phyloP scores from a whole-genome alignment of 2,888 invertebrate species.

The Beris morrisii region DNA sequence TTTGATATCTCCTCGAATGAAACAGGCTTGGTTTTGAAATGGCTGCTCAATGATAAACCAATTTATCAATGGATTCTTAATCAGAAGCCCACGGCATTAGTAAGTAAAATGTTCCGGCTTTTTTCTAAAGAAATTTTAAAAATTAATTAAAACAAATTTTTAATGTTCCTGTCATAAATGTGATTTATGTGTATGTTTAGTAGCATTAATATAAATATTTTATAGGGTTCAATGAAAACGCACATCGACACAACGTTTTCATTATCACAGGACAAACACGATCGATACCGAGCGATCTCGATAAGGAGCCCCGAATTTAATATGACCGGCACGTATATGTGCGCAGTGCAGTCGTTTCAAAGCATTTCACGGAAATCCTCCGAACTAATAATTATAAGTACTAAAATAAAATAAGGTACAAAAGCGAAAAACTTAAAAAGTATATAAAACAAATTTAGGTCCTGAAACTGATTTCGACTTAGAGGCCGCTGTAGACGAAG shows the following conservation, averaged over 20 bases:
- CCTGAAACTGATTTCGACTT: slow-evolving; percentile 56
- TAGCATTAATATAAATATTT: slow-evolving; percentile 38
- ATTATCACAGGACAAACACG: slow-evolving; percentile 41
- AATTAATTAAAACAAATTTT: too few species aligned
- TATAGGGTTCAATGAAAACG: slow-evolving; percentile 55
- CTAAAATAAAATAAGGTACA: slow-evolving; percentile 16
- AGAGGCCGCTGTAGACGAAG: slow-evolving; percentile 52
- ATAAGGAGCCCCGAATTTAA: slow-evolving; percentile 57
- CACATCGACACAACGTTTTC: slow-evolving; percentile 51
- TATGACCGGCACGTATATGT: slow-evolving; percentile 57
- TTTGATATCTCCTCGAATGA: slow-evolving; percentile 52
- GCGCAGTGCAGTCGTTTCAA: slow-evolving; percentile 52
- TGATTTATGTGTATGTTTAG: too few species aligned
- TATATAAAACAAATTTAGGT: slow-evolving; percentile 45
- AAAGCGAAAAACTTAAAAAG: background rate
- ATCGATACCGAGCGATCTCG: slow-evolving; percentile 55
- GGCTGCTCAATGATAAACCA: slow-evolving; percentile 55
- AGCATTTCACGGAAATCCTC: slow-evolving; percentile 11
- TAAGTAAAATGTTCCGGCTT: slow-evolving; percentile 42
- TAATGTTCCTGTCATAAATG: too few species aligned
- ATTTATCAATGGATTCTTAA: slow-evolving; percentile 57
- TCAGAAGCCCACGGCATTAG: slow-evolving; percentile 54
- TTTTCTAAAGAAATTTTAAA: too few species aligned
- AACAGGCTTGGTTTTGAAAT: slow-evolving; percentile 56
- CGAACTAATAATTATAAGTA: slow-evolving; percentile 56